Evolutionary conservation across 2,113 vertebrate genomes (phyloP).

Genomic region (Indri indri): DNA sequence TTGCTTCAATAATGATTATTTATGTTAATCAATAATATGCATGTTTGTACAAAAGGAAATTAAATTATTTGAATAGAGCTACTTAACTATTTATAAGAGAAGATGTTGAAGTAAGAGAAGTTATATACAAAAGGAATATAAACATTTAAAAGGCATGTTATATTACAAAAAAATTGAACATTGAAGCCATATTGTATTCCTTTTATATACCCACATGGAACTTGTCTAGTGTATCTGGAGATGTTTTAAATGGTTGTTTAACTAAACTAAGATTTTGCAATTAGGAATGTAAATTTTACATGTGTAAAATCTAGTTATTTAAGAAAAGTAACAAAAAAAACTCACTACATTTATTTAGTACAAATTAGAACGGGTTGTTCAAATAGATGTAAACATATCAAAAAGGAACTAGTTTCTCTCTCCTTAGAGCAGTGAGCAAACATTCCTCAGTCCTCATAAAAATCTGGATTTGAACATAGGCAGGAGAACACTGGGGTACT

Average conservation of each 20-base stretch:
- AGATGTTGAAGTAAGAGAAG: neutral
- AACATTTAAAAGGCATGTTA: neutral
- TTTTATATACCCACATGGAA: neutral
- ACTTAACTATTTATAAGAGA: neutral
- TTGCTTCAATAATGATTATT: neutral
- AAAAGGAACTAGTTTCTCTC: neutral
- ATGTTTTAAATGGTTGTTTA: neutral
- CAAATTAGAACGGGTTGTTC: neutral
- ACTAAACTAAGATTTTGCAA: neutral
- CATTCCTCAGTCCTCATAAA: neutral
- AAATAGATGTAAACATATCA: neutral
- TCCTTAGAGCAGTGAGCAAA: neutral
- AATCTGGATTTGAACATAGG: neutral
- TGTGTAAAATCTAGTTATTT: neutral
- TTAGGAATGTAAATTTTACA: neutral
- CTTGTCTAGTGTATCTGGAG: neutral
- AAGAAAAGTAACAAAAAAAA: neutral
- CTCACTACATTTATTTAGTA: neutral
- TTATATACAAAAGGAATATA: neutral
- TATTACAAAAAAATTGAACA: neutral
- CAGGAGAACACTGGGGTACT: neutral
- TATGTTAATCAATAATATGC: neutral
- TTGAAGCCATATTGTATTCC: neutral
- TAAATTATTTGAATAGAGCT: neutral
- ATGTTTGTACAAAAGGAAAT: neutral